These are phyloP conservation scores for Metridium senile DNA, from an alignment of 92 coral and sea anemone species.

Conservation along the genomic window DNA sequence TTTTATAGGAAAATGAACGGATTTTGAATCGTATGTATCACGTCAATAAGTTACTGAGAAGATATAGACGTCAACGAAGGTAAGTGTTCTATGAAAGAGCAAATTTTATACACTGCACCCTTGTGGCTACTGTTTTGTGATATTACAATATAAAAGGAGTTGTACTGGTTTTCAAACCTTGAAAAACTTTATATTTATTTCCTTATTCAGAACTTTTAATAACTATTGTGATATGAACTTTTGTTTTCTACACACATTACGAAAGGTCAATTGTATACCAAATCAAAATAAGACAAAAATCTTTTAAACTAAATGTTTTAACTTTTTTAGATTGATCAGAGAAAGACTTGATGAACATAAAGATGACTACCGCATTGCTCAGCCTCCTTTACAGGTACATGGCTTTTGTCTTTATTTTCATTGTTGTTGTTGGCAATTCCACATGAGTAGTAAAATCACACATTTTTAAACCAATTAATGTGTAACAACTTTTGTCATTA, in stretches of 20 bases:
- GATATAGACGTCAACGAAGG: conserved; percentile 89
- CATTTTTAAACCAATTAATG: no score
- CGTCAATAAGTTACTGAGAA: conserved; percentile 75
- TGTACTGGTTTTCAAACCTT: no score
- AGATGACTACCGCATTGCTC: conserved; percentile 82
- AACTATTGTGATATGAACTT: neutral
- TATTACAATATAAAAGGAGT: no score
- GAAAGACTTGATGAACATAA: conserved; percentile 82
- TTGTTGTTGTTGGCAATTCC: neutral
- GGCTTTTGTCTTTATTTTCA: neutral
- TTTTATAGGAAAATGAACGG: conserved; percentile 78
- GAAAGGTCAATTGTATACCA: no score
- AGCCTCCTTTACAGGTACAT: conserved; percentile 72
- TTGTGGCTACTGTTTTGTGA: no score
- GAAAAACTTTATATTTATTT: neutral
- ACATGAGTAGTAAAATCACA: neutral
- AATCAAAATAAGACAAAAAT: neutral
- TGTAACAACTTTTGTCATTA: no score
- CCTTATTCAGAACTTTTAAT: neutral
- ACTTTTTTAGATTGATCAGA: conserved; percentile 61
- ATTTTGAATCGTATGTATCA: conserved; percentile 86
- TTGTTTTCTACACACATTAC: neutral
- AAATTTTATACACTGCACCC: no score
- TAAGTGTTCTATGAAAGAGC: no score
- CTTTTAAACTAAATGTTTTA: neutral